phyloP scores from a whole-genome alignment of 2,113 vertebrate species.

The Entelurus aequoreus region DNA sequence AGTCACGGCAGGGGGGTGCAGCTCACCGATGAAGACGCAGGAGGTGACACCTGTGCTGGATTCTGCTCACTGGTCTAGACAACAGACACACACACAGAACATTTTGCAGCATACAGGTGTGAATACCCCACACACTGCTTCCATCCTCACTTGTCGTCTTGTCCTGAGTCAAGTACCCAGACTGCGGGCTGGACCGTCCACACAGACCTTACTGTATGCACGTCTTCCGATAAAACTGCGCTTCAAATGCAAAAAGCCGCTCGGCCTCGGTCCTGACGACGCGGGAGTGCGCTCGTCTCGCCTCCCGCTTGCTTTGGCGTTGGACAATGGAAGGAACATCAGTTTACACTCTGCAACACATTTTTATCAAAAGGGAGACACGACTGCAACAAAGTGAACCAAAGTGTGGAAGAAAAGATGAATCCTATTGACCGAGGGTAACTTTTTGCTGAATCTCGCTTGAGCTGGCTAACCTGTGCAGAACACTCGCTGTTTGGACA shows the following conservation, averaged over 20 bases:
- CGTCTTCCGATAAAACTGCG: constrained; percentile 31
- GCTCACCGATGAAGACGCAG: constrained; percentile 77
- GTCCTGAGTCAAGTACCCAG: constrained; percentile 19
- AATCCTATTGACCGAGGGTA: constrained; percentile 10
- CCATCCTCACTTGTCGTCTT: constrained; percentile 3
- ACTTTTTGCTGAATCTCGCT: constrained; percentile 24
- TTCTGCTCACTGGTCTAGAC: constrained; percentile 91
- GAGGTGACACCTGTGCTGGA: constrained; percentile 78
- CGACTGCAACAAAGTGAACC: constrained; percentile 10
- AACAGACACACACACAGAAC: background rate
- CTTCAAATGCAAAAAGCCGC: constrained; percentile 27
- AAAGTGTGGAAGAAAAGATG: constrained; percentile 13
- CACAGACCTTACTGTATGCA: constrained; percentile 42
- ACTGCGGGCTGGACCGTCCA: constrained; percentile 9
- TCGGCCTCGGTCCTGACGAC: constrained; percentile 33
- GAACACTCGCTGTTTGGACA: too few species aligned
- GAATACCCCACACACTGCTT: constrained; percentile 19
- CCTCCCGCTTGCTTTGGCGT: constrained; percentile 18
- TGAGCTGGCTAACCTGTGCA: constrained; percentile 30
- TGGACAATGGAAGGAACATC: background rate
- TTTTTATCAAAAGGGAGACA: background rate
- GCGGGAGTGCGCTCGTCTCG: constrained; percentile 15
- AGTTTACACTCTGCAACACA: too few species aligned
- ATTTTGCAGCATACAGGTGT: constrained; percentile 5
- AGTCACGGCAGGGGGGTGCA: constrained; percentile 85